These are phyloP conservation scores for Drosophila nigritarsus DNA, from an alignment of 2,888 invertebrate genomes.

Conservation along the genomic window DNA sequence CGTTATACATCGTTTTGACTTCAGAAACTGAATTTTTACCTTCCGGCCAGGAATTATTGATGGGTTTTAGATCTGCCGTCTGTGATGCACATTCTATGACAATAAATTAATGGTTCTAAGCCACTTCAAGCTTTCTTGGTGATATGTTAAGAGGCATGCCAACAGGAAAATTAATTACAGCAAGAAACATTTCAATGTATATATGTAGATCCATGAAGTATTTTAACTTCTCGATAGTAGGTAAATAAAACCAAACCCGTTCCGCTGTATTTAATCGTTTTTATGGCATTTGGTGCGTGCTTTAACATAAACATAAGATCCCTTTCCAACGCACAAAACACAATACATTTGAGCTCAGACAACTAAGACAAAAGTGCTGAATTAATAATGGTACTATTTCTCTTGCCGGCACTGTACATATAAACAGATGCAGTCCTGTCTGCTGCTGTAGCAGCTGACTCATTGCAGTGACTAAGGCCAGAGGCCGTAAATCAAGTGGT, in stretches of 20 bases:
- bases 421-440: not conserved
- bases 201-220: not conserved
- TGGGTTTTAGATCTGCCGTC: not conserved
- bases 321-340: not conserved
- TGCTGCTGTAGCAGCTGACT: slow-evolving; percentile 21
- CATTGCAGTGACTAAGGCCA: slow-evolving; percentile 24
- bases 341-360: not conserved
- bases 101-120: not conserved
- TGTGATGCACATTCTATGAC: not conserved
- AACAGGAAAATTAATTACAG: not conserved
- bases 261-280: not conserved
- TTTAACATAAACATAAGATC: not conserved
- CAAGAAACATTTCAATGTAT: not conserved
- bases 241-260: not conserved
- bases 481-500: slow-evolving; percentile 32
- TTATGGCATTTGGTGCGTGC: too few species aligned
- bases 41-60: not conserved
- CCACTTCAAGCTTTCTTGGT: not conserved
- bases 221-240: not conserved
- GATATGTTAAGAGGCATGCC: not conserved
- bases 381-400: not conserved
- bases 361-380: not conserved
- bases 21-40: not conserved
- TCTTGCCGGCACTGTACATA: not conserved
- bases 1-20: not conserved